Percentiles rank a stretch among this genome's conserved stretches.
Evolutionary conservation across 2,797 vertebrate species (phyloP).

Genomic region (Harpagifer antarcticus): DNA sequence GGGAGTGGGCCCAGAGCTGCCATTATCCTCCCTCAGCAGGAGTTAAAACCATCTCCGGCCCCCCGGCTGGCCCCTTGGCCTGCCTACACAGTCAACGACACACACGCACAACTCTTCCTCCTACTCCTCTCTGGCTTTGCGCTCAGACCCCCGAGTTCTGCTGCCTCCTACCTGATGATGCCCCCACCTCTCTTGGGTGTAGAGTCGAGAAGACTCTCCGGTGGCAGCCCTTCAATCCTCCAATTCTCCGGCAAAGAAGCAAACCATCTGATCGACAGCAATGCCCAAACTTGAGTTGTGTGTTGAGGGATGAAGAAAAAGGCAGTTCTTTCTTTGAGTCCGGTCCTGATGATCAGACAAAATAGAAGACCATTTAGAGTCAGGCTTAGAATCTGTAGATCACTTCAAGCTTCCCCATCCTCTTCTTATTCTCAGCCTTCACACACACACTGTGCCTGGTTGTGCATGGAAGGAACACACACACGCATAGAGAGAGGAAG

Average conservation of each 20-base stretch:
- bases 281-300: slow-evolving; percentile 36
- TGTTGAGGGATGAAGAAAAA: slow-evolving; percentile 17
- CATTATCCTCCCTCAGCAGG: slow-evolving; percentile 86
- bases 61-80: slow-evolving; percentile 46
- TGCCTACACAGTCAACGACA: slow-evolving; percentile 65
- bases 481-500: slow-evolving; percentile 54
- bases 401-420: slow-evolving; percentile 48
- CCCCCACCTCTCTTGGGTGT: slow-evolving; percentile 68
- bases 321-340: slow-evolving; percentile 5
- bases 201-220: slow-evolving; percentile 62
- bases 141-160: slow-evolving; percentile 58
- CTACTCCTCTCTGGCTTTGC: slow-evolving; percentile 47
- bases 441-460: slow-evolving; percentile 23
- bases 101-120: slow-evolving; percentile 61
- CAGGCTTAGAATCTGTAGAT: slow-evolving; percentile 46
- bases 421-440: slow-evolving; percentile 25
- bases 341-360: slow-evolving; percentile 18
- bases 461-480: slow-evolving; percentile 32
- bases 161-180: slow-evolving; percentile 74
- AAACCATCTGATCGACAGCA: slow-evolving; percentile 42
- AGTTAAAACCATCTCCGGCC: slow-evolving; percentile 53
- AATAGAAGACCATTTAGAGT: slow-evolving; percentile 40
- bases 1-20: slow-evolving; percentile 77
- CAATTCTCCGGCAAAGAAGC: slow-evolving; percentile 80
- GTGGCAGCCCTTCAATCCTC: slow-evolving; percentile 66